Base-by-base conservation (phyloP, 1,140 invertebrate species). In the Eufriesea mexicana region DNA sequence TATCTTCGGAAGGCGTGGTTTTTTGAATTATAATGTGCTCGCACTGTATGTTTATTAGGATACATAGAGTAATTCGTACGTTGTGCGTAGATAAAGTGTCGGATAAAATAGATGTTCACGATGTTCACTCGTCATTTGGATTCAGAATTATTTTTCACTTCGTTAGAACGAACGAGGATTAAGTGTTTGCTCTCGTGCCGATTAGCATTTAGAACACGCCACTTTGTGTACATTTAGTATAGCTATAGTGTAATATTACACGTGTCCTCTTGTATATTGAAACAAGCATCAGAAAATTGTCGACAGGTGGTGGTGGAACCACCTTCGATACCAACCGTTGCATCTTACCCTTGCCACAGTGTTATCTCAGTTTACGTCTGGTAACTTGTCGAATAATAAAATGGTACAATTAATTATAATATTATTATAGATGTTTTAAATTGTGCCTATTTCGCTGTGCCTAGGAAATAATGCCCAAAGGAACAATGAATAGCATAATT, bases 201-300 rank as follows among this genome's bases (percentile, higher is more conserved):
- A 91, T 91, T 91, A 90, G 84, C 91, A 91, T 91, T 89, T 83
- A 86, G 82, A 70, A 80, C 89, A 90, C 87, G 88, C 86, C 80
- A 89, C 72, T 78, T 57, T 59, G 54, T 79, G 57, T 61, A 61
- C 72, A 68, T 81, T 81, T 81, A 61, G 61, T 64, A 75, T 84
- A 84, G 61, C 54, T 16, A 62, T 68, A 61, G 68, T 57, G 62
- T 70, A 84, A 79, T 85, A 79, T 89, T 83, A 89, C 86, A 88
- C 84, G 84, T 86, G 83, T 85, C 70, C 68, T 84, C 47, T 62
- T 51, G 35, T 7, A 23, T 86, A 67, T 77, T 84, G 81, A 86
- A 87, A 89, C 89, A 91, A 90, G 89, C 85, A 90, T 91, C 87
- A 88, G 89, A 86, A 90, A 90, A 91, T 91, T 87, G 86, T 87